Conservation (phyloP, 1,140 invertebrate genomes). For the Lutraria rhynchaena region DNA sequence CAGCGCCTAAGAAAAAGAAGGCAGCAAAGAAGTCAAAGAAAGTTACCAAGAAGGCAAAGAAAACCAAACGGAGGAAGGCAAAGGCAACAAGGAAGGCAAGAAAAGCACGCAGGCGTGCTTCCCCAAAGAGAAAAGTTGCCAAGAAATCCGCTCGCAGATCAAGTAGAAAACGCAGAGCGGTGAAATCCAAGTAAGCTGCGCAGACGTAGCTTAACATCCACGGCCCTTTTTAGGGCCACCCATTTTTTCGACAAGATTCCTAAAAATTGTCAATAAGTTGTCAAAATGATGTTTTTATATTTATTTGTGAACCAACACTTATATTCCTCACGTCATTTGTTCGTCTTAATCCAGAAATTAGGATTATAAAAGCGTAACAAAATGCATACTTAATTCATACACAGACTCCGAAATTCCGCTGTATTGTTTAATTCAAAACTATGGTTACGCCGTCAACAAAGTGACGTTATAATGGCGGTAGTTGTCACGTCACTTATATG, state of each 20-base stretch:
- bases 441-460: too few relatives aligned
- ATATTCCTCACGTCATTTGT: too few relatives aligned
- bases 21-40: conserved; percentile 12
- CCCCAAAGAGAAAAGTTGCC: conserved; percentile 17
- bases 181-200: conserved; percentile 48
- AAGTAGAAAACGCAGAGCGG: conserved; percentile 22
- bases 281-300: too few relatives aligned
- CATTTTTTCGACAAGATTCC: conserved; percentile 17
- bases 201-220: conserved; percentile 41
- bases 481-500: too few relatives aligned
- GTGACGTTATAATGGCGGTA: too few relatives aligned
- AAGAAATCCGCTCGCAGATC: conserved; percentile 14
- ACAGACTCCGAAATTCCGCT: too few relatives aligned
- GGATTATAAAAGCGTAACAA: too few relatives aligned
- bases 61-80: conserved; percentile 6
- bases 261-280: too few relatives aligned
- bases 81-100: not conserved
- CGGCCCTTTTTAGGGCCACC: conserved; percentile 53
- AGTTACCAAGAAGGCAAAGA: conserved; percentile 18
- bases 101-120: conserved; percentile 9
- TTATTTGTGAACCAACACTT: too few relatives aligned
- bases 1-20: conserved; percentile 7
- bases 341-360: too few relatives aligned
- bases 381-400: too few relatives aligned
- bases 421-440: too few relatives aligned